Base-by-base conservation (phyloP, 1,140 invertebrate species). In the Myzus persicae region DNA sequence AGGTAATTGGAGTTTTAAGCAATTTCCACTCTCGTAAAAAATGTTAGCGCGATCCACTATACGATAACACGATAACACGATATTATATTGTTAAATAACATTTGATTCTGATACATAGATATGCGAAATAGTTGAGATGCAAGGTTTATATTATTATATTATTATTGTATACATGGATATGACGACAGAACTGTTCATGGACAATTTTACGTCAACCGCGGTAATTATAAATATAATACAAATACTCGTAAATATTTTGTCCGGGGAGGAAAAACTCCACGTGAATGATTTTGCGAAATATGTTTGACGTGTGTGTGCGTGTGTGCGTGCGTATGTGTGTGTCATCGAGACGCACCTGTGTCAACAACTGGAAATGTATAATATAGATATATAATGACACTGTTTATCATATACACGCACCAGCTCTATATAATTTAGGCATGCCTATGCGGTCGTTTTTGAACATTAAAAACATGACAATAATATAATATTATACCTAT, bases 311-410 rank as follows among this genome's bases (percentile, higher is more conserved):
- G 22, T 44, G 9, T 85, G 5, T 20, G 42, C n/a, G 84, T 31
- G 38, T 18, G 44, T 7, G 44, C 24, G 38, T 9, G 18, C 38
- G 38, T 42, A 3, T 14, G 81, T 40, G 82, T 85, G 22, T 44
- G 42, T 44, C 42, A 1, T 44, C 6, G 31, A 20, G 42, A 24
- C 5, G 26, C 84, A 85, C 26, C 42, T 85, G 84, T 40, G 40
- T 85, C 84, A 85, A 85, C 84, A 85, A 85, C 38, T 85, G 22
- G 24, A 42, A 85, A 85, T 42, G 82, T 42, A 42, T 40, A 82
- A 22, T 82, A 24, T n/a, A n/a, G n/a, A n/a, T 40, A 84, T 84
- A 4, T 42, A 31, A 40, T 84, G 11, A 42, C 24, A 84, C 82
- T 9, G 40, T 84, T 84, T 31, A 84, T 42, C n/a, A 76, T 76